Evolutionary conservation across 2,888 invertebrate species (phyloP).

Genomic region (Heliconius cydno): DNA sequence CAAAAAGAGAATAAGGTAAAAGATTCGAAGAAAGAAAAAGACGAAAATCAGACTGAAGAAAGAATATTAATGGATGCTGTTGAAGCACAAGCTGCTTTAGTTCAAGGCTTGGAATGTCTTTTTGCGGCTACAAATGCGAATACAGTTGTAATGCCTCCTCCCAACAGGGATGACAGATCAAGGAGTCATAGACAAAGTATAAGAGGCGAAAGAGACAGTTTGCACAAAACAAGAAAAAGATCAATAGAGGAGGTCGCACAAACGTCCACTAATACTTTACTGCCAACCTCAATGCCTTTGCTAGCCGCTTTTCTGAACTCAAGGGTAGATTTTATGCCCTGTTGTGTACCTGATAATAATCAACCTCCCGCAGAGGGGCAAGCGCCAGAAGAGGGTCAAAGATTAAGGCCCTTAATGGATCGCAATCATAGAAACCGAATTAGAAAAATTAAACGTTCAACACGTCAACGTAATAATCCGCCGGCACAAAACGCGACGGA

Average conservation of each 20-base stretch:
- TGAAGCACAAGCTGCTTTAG: conserved; percentile 83
- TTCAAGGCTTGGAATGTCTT: conserved; percentile 80
- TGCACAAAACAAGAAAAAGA: conserved; percentile 77
- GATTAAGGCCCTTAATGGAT: conserved; percentile 77
- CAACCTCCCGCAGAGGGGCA: conserved; percentile 63
- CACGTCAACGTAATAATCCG: conserved; percentile 76
- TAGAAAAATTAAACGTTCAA: conserved; percentile 82
- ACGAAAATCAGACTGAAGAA: conserved; percentile 75
- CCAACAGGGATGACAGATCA: conserved; percentile 71
- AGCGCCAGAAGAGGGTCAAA: conserved; percentile 66
- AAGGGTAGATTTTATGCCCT: conserved; percentile 81
- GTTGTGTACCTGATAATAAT: conserved; percentile 68
- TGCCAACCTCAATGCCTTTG: conserved; percentile 85
- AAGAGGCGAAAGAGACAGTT: conserved; percentile 74
- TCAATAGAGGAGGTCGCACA: conserved; percentile 85
- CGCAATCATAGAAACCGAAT: conserved; percentile 79
- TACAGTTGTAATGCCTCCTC: conserved; percentile 77
- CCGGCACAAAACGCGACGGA: conserved; percentile 62
- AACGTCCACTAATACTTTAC: conserved; percentile 86
- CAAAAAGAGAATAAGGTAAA: conserved; percentile 82
- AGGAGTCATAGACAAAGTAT: conserved; percentile 71
- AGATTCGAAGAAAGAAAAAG: conserved; percentile 76
- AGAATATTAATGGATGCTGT: conserved; percentile 76
- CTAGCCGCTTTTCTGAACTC: conserved; percentile 86
- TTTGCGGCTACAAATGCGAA: conserved; percentile 79